These are phyloP conservation scores for Caenorhabditis wallacei DNA, from an alignment of 2,888 invertebrate species.

Conservation along the genomic window DNA sequence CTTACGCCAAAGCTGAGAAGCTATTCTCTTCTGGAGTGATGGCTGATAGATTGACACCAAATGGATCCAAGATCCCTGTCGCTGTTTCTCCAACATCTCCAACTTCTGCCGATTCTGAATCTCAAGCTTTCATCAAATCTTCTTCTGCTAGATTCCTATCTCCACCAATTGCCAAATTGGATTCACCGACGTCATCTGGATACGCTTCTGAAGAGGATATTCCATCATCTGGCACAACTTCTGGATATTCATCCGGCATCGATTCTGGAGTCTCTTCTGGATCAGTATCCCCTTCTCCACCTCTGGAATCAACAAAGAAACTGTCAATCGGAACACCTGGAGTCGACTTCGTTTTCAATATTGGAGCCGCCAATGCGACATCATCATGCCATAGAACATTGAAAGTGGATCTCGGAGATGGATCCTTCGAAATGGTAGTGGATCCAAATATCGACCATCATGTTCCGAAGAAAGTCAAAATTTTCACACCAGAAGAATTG, in stretches of 20 bases:
- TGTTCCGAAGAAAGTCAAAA: not conserved
- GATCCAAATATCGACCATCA: not conserved
- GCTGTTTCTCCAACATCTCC: too few relatives aligned
- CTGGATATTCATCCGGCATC: not conserved
- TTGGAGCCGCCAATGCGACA: not conserved
- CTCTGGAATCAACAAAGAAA: not conserved
- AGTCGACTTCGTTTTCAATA: not conserved
- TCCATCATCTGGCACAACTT: not conserved
- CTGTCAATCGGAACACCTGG: not conserved
- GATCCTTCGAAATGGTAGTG: not conserved
- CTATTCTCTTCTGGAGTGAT: too few relatives aligned
- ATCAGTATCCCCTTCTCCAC: not conserved
- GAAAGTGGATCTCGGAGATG: not conserved
- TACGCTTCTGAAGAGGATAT: too few relatives aligned
- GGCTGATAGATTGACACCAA: too few relatives aligned
- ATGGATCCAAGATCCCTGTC: too few relatives aligned
- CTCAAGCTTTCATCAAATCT: too few relatives aligned
- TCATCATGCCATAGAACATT: not conserved
- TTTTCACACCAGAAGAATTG: not conserved
- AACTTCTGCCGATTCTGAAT: too few relatives aligned
- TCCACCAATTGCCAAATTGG: too few relatives aligned
- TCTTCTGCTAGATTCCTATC: too few relatives aligned
- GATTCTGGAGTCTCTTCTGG: not conserved
- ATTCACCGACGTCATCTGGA: too few relatives aligned
- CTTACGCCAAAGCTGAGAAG: too few relatives aligned